Conservation (phyloP, 2,113 vertebrate species). For the Pterocles gutturalis region DNA sequence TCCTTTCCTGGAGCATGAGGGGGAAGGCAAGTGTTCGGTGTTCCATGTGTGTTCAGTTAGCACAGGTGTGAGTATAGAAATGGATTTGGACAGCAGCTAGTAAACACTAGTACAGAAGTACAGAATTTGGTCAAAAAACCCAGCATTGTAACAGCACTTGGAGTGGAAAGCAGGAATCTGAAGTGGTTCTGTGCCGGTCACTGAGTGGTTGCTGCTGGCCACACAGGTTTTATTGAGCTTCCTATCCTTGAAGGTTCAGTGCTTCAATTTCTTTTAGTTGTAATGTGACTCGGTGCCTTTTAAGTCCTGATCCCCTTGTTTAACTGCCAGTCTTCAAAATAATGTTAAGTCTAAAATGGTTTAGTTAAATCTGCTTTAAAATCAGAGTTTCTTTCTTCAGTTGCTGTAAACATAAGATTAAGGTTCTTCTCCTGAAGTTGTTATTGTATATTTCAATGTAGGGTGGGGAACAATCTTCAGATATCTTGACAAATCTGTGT, state of each 20-base stretch:
- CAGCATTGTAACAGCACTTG: not conserved
- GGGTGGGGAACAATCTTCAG: not conserved
- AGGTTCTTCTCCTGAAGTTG: not conserved
- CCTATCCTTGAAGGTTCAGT: not conserved
- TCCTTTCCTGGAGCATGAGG: not conserved
- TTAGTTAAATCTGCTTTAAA: not conserved
- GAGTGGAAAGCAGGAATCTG: not conserved
- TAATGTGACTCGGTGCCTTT: not conserved
- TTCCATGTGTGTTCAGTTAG: not conserved
- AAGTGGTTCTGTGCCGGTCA: not conserved
- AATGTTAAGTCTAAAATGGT: not conserved
- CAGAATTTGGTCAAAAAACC: not conserved
- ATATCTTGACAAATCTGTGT: not conserved
- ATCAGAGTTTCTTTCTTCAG: accelerated
- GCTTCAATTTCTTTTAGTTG: not conserved
- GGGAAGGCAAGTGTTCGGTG: not conserved
- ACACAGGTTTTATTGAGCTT: not conserved
- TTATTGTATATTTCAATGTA: not conserved
- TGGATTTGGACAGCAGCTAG: not conserved
- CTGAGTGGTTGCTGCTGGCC: not conserved
- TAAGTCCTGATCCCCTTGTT: not conserved
- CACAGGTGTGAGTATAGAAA: not conserved
- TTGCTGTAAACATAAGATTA: not conserved
- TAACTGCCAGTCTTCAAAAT: not conserved
- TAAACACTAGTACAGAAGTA: not conserved